Evolutionary conservation across 2,797 vertebrate species (phyloP).

Genomic region (Gymnocypris eckloni): DNA sequence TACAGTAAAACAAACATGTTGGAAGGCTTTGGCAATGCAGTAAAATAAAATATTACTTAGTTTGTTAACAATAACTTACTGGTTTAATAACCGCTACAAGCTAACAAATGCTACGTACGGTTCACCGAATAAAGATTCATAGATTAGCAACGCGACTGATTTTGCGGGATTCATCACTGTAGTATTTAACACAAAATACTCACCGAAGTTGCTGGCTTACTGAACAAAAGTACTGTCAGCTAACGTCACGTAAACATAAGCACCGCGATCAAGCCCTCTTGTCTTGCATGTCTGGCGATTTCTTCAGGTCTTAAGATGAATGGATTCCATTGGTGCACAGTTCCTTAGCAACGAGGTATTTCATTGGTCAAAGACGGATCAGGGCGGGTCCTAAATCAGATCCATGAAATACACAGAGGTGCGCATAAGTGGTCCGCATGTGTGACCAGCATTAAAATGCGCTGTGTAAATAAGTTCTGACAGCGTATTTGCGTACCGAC

Average conservation of each 20-base stretch:
- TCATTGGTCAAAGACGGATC: slow-evolving; percentile 12
- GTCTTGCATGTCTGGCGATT: background rate
- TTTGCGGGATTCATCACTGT: background rate
- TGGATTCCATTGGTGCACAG: background rate
- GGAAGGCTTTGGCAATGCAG: background rate
- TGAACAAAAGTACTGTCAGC: background rate
- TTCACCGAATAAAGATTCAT: background rate
- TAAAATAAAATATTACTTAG: background rate
- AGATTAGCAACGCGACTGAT: background rate
- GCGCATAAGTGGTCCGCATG: too few relatives aligned
- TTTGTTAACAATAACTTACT: background rate
- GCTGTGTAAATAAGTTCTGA: too few relatives aligned
- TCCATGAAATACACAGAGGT: too few relatives aligned
- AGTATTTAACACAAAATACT: background rate
- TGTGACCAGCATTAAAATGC: too few relatives aligned
- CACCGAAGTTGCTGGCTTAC: background rate
- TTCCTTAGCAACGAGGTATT: background rate
- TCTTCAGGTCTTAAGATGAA: slow-evolving; percentile 18
- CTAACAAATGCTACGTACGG: slow-evolving; percentile 21
- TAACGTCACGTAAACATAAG: slow-evolving; percentile 6
- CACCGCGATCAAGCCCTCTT: background rate
- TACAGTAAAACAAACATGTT: background rate
- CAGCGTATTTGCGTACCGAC: too few relatives aligned
- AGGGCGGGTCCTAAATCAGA: background rate
- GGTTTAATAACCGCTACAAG: background rate